Evolutionary conservation across 2,888 invertebrate species (phyloP).

Genomic region (Cyaniris semiargus): DNA sequence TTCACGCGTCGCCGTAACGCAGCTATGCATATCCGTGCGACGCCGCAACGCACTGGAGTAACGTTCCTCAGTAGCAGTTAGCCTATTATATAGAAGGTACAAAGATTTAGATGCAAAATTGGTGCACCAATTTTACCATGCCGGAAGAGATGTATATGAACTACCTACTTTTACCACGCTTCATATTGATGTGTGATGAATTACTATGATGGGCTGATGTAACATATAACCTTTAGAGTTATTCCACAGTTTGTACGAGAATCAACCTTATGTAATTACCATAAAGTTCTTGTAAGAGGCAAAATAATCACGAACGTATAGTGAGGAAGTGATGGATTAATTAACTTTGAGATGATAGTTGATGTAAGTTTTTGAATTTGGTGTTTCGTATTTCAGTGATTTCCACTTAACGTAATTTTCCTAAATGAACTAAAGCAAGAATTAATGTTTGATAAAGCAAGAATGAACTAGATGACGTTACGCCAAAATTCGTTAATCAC

Average conservation of each 20-base stretch:
- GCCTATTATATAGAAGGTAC: no score
- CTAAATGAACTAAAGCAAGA: neutral
- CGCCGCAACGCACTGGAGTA: no score
- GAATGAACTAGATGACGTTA: no score
- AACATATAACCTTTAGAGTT: neutral
- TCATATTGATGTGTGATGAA: neutral
- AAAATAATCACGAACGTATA: neutral
- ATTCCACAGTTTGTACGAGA: neutral
- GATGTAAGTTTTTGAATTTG: neutral
- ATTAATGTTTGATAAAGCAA: no score
- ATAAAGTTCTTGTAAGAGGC: neutral
- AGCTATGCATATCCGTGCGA: no score
- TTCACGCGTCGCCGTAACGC: no score
- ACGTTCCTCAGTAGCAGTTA: no score
- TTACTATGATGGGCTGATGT: neutral
- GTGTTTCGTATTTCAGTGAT: neutral
- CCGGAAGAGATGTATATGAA: neutral
- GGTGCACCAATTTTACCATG: neutral
- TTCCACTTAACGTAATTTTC: neutral
- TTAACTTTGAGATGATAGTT: slow-evolving; percentile 1
- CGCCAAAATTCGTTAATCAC: no score
- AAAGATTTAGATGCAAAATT: no score
- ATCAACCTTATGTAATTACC: neutral
- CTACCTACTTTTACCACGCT: neutral
- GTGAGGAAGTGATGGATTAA: neutral